Base-by-base conservation (phyloP, 2,888 invertebrate genomes). In the Drosophila nr. perissopoda region DNA sequence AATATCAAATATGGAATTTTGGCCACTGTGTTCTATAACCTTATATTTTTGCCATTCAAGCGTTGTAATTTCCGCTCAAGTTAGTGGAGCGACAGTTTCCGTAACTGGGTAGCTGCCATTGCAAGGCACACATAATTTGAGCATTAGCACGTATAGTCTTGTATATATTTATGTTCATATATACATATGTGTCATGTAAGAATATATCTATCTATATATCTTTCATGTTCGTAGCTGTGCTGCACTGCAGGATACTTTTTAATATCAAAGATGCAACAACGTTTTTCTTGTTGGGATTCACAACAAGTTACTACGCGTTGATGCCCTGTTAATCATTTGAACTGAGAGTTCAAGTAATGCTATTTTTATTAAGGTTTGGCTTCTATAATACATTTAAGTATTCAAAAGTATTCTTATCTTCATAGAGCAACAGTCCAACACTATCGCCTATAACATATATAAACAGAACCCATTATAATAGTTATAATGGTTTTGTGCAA, bases 1-100 rank as follows among this genome's bases (percentile, higher is more conserved):
- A 3, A 21, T 8, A 5, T 2, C 16, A 25, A 34, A 27, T 25
- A n/a, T n/a, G 7, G 5, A 18, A 4, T 11, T 48, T 34, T 25
- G 13, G 7, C 38, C 76, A 78, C 48, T 66, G 57, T 77, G 45
- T 42, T 56, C 45, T 53, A 72, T 71, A 74, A 79, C 65, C 89
- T 90, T 91, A 87, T 90, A 89, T 83, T 88, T 90, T 87, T 57
- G 31, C 76, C 85, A 81, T 91, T 91, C 84, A 91, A 90, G 84
- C 83, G 83, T 73, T 90, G 90, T 89, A 91, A 91, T 92, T 91
- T 92, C 90, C 92, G 88, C 72, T 82, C 76, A 82, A 87, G 77
- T 79, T 89, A 71, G 78, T 73, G 71, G 74, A 81, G 87, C 72
- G 85, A 84, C 85, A 80, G 80, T 72, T 87, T 87, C 89, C 85